Conservation (phyloP, 2,797 vertebrate species). For the Amblyraja radiata region DNA sequence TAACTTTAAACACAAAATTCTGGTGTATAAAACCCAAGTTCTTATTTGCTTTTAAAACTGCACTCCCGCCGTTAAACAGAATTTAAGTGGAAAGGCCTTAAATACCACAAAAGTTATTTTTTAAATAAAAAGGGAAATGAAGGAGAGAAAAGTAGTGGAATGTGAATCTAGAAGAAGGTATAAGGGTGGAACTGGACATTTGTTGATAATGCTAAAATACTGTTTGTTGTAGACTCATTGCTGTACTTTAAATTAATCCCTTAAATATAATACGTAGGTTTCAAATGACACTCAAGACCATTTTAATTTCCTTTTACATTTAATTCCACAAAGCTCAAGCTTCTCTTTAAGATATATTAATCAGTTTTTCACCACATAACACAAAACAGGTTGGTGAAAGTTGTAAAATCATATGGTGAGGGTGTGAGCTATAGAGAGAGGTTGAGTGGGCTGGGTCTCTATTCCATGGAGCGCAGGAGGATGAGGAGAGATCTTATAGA, state of each 20-base stretch:
- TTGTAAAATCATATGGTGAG: background rate
- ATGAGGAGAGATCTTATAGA: no score
- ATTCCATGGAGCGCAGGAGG: no score
- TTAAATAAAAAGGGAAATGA: background rate
- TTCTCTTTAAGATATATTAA: background rate
- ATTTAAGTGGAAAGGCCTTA: background rate
- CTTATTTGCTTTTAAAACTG: background rate
- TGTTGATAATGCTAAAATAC: background rate
- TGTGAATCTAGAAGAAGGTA: no score
- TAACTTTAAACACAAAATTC: background rate
- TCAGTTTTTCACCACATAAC: background rate
- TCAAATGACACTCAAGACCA: no score
- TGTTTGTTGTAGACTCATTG: background rate
- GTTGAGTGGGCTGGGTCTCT: no score
- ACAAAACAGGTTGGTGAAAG: background rate
- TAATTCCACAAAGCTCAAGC: background rate
- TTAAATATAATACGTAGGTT: background rate
- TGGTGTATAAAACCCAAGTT: background rate
- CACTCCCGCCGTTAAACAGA: background rate
- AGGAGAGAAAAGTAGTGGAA: no score
- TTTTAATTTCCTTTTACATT: background rate
- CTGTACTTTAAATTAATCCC: background rate
- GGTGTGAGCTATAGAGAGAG: no score
- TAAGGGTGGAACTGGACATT: background rate
- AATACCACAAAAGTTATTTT: background rate